A percentile compares a stretch with the other conserved stretches of the same genome.
Conservation (phyloP, 2,797 vertebrate genomes). For the Siniperca undulata region DNA sequence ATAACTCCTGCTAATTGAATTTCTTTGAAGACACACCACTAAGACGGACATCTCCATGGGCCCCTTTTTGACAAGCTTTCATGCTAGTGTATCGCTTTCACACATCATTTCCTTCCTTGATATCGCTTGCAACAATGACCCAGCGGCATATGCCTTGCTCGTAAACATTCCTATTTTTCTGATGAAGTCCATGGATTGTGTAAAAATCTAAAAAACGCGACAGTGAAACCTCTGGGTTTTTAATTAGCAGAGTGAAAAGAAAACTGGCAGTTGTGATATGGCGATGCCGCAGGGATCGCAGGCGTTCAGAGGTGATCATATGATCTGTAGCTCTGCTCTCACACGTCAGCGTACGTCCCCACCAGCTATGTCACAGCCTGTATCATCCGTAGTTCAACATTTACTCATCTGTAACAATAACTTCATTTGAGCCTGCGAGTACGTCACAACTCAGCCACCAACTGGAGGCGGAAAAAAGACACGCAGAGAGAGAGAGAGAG, state of each 20-base stretch:
- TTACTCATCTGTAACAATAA: slow-evolving; percentile 63
- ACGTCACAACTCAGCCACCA: slow-evolving; percentile 30
- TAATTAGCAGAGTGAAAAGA: slow-evolving; percentile 24
- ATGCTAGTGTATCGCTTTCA: slow-evolving; percentile 50
- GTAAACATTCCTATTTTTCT: slow-evolving; percentile 1
- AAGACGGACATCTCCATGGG: slow-evolving; percentile 47
- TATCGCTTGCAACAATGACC: slow-evolving; percentile 27
- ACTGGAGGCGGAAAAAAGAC: not conserved
- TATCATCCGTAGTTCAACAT: slow-evolving; percentile 49
- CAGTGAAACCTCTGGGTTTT: slow-evolving; percentile 15
- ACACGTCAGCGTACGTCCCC: slow-evolving; percentile 30
- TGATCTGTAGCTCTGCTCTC: slow-evolving; percentile 47
- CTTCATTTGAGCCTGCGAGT: slow-evolving; percentile 31
- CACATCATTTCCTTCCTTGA: slow-evolving; percentile 57
- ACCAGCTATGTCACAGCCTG: slow-evolving; percentile 20
- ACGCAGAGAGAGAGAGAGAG: slow-evolving; percentile 4
- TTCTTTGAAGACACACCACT: slow-evolving; percentile 54
- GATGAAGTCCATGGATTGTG: slow-evolving; percentile 1
- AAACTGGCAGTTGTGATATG: not conserved
- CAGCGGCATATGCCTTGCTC: slow-evolving; percentile 9
- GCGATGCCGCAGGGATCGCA: slow-evolving; percentile 15
- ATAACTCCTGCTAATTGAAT: slow-evolving; percentile 70
- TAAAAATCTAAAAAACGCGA: not conserved
- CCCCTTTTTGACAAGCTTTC: slow-evolving; percentile 47
- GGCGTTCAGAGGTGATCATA: slow-evolving; percentile 21